Evolutionary conservation across 2,113 vertebrate species (phyloP), one percentile per base, ranked within the genome.

Genomic region (Bufo gargarizans): DNA sequence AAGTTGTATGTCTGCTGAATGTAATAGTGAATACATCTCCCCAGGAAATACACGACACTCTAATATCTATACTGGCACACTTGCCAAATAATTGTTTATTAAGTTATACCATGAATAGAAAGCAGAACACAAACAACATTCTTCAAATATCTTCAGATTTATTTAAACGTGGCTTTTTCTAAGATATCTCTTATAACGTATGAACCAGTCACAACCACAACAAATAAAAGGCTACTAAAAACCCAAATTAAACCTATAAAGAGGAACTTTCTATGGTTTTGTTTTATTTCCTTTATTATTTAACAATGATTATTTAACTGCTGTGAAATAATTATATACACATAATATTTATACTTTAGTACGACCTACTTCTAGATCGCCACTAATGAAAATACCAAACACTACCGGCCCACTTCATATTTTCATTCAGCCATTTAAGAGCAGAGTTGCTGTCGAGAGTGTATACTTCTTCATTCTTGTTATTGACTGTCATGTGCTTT

Each of bases 371-470:
- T 45, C 1, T 74, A 43, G 33, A 69, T 17, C 0, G 93, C 88
- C 85, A 77, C 91, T 94, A 91, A 47, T 92, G 90, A 93, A 94
- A 93, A 90, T 94, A 92, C 97, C 97, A 99, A 84, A 97, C 90
- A 78, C 96, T 96, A n/a, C 92, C 94, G 84, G 97, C 97, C 98
- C 97, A 99, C 69, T 95, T 92, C 91, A 95, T 94, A 89, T 99
- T 99, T 80, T 96, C 94, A 63, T 92, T 94, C 87, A 99, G 93
- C 97, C 97, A 99, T 67, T 93, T 96, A 2, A 95, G 89, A 79
- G 96, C 97, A 5, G 95, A 97, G 72, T 90, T 81, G 19, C 93
- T 74, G 88, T 97, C 95, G 61, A 99, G 91, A 53, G 90, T 94
- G 90, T 97, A 99, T 84, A 98, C 93, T 89, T 98, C 96, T 85